A percentile compares a stretch with the other conserved stretches of the same genome.
Evolutionary conservation across 2,888 invertebrate genomes (phyloP).

Genomic region (Coelinius sp.): DNA sequence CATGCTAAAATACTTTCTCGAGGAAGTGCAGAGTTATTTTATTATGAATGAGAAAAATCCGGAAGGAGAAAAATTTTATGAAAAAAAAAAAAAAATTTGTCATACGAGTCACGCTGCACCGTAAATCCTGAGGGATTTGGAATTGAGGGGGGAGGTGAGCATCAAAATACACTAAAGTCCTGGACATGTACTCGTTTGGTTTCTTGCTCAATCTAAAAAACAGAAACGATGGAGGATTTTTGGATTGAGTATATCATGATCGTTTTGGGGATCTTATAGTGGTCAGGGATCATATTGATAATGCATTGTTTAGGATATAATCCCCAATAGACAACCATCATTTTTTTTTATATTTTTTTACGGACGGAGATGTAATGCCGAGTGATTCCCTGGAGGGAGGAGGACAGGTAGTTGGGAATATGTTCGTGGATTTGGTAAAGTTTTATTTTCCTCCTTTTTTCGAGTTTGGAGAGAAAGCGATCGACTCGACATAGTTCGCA

Average conservation of each 20-base stretch:
- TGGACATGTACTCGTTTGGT: neutral
- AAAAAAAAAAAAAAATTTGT: too few relatives aligned
- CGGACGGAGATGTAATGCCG: constrained; percentile 40
- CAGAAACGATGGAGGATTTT: neutral
- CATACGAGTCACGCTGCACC: constrained; percentile 18
- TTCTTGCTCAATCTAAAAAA: neutral
- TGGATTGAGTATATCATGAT: constrained; percentile 11
- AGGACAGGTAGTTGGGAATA: neutral
- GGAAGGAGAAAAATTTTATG: neutral
- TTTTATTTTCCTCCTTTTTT: neutral
- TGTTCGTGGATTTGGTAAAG: constrained; percentile 23
- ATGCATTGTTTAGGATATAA: constrained; percentile 45
- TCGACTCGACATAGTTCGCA: constrained; percentile 5
- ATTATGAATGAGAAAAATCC: neutral
- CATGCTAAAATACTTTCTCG: neutral
- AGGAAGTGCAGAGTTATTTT: neutral
- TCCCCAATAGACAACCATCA: constrained; percentile 53
- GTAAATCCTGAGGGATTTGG: neutral
- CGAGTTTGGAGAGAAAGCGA: neutral
- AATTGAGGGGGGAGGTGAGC: neutral
- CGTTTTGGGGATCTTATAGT: neutral
- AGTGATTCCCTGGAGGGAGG: constrained; percentile 10
- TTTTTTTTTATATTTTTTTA: too few relatives aligned
- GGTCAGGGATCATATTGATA: constrained; percentile 49
- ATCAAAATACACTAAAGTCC: constrained; percentile 12